Base-by-base conservation (phyloP, 2,113 vertebrate species). In the Sterna hirundo region DNA sequence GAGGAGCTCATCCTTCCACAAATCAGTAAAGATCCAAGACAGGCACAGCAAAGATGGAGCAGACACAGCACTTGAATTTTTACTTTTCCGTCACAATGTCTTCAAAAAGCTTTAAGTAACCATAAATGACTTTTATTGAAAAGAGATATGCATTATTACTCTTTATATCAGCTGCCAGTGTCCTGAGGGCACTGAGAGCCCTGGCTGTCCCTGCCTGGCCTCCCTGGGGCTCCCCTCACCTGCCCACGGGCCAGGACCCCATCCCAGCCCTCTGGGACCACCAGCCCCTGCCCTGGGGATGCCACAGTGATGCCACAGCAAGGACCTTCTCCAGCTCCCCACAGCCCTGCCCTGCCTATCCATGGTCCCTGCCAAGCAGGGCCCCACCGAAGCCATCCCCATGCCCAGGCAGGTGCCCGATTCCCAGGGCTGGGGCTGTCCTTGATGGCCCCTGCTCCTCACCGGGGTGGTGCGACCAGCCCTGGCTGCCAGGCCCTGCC, bases 301-400 rank as follows among this genome's bases (percentile, higher is more conserved):
- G 58, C 36, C 36, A 57, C 26, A 9, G 6, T 36, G 32, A 57
- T 42, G 58, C 36, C 36, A 57, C 26, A 71, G 42, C 26, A 72
- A 36, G n/a, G 10, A 81, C 13, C 38, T 65, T 42, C 34, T 81
- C 46, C 20, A 68, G 23, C 8, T 40, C 9, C 11, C 22, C 29
- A n/a, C 13, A 47, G 60, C 23, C 29, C 42, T 81, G 71, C 32
- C 34, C 21, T 74, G 19, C 32, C 44, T 19, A 44, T 9, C 22
- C 32, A 16, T 6, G 12, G 17, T 18, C 30, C 8, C 32, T 78
- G 57, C 10, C 65, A 42, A 36, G 15, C 57, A 2, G 9, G 57
- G 14, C 14, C n/a, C 11, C 14, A 30, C 22, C 2, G 1, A 27
- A 80, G 10, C 4, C 3, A 3, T 29, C 27, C 12, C 22, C 22